Evolutionary conservation across 1,140 invertebrate species (phyloP), one percentile per base, ranked within the genome.

Genomic region (Proctacanthus coquilletti): DNA sequence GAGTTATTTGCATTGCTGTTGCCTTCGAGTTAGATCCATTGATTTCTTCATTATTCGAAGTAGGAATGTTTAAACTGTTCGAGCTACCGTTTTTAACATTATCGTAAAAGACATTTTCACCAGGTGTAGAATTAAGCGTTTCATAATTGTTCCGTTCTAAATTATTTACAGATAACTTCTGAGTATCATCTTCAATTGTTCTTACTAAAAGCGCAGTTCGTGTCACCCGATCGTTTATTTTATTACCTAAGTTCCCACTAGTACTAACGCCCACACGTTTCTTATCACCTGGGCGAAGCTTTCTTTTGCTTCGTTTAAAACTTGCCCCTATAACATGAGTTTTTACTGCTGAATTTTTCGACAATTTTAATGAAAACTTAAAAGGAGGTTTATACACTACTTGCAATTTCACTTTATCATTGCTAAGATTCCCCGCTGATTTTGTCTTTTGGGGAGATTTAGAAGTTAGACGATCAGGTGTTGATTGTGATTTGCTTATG

Each of bases 351-450:
- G 53, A 45, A 40, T 58, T 74, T 50, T 81, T 81, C 21, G 75
- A 75, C 31, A 86, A 66, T 49, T 81, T 81, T 15, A 85, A 68
- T 53, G 77, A 84, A 53, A 85, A 84, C 45, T 80, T 80, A 53
- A 86, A 86, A 1, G 83, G 82, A 19, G 82, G 81, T 49, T 84
- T 84, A 53, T 84, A 86, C 4, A 85, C 77, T 2, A 86, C 81
- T 54, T 86, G 83, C 8, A 86, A 56, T 34, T 80, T 72, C 0
- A 78, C 72, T 39, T 77, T 73, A 47, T 81, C 71, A 35, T 71
- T 70, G 15, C 51, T 48, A 13, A 62, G 46, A 41, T 58, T 57
- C 1, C 49, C 49, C 38, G 48, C 48, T 8, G 60, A 54, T 25
- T 51, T 60, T 21, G 45, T 63, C 51, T 56, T 60, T 50, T 56